Base-by-base conservation (phyloP, 2,797 vertebrate genomes). In the Mastacembelus armatus region DNA sequence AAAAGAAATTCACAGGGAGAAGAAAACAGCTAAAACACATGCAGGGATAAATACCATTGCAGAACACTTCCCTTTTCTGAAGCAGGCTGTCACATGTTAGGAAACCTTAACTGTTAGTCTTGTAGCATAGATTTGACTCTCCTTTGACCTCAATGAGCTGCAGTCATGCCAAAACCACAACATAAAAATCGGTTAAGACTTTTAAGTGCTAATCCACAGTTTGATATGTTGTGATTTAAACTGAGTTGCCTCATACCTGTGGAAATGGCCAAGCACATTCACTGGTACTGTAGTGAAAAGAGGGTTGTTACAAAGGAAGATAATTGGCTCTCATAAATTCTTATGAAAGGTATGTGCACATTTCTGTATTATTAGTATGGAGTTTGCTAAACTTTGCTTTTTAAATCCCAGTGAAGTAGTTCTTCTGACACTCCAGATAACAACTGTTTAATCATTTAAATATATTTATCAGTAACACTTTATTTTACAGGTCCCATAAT, bases 161-260 rank as follows among this genome's bases (percentile, higher is more conserved):
- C 66, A 70, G 60, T 56, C 56, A 56, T 67, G 63, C 70, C 66
- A 76, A 85, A 85, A 83, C 80, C 80, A 65, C 49, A 77, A 70
- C 26, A 74, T 64, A 14, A 80, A 63, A 70, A n/a, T 45, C 2
- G 4, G 10, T 67, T 73, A 38, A 48, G 45, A 54, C 30, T 11
- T 69, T 52, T 45, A 43, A 51, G 45, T 54, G 38, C 33, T 45
- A 73, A 77, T 30, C 64, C 29, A 57, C 65, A 81, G 67, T 80
- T 73, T 79, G 21, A 77, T 70, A 18, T 66, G 66, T 71, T 10
- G 27, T 61, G 8, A 69, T 77, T 70, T 63, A 65, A 75, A 80
- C 72, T 60, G 64, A 69, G 29, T 40, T 42, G 64, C 35, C 36
- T 70, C 33, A 54, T 67, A 16, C 47, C 64, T 55, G 42, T 14